Evolutionary conservation across 2,113 vertebrate species (phyloP).

Genomic region (Hemichromis elongatus): DNA sequence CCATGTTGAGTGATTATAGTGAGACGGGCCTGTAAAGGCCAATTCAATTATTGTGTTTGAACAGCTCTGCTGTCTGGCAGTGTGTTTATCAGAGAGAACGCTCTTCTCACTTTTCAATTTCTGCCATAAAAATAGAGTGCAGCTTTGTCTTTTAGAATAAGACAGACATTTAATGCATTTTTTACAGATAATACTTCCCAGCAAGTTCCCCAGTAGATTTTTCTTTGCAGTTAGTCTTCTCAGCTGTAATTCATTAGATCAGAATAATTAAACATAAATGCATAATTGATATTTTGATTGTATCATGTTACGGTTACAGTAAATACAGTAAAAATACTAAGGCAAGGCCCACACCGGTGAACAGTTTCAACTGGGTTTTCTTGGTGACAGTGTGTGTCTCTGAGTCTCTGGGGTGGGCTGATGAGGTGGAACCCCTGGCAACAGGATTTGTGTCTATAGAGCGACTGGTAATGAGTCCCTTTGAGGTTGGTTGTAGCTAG

Average conservation of each 20-base stretch:
- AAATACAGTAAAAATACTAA: neutral
- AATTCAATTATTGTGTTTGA: slow-evolving; percentile 39
- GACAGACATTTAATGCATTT: neutral
- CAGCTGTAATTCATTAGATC: neutral
- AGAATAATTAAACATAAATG: neutral
- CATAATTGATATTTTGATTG: neutral
- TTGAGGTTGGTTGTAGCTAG: slow-evolving; percentile 29
- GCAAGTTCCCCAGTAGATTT: neutral
- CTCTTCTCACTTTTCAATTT: neutral
- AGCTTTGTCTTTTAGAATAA: neutral
- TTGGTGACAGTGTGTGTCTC: neutral
- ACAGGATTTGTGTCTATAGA: slow-evolving; percentile 34
- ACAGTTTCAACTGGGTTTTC: neutral
- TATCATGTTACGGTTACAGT: neutral
- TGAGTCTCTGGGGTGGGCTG: slow-evolving; percentile 37
- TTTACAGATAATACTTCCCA: neutral
- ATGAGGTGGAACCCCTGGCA: slow-evolving; percentile 36
- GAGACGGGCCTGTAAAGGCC: slow-evolving; percentile 29
- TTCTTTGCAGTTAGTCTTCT: neutral
- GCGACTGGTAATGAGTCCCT: slow-evolving; percentile 61
- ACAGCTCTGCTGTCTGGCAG: slow-evolving; percentile 1
- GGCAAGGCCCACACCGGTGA: neutral
- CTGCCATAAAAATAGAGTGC: neutral
- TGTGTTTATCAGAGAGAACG: slow-evolving; percentile 2
- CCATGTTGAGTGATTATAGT: slow-evolving; percentile 1